A percentile compares a stretch with the other conserved stretches of the same genome.
These are phyloP conservation scores for Strigamia maritima DNA, from an alignment of 2,888 invertebrate genomes.

Conservation along the genomic window DNA sequence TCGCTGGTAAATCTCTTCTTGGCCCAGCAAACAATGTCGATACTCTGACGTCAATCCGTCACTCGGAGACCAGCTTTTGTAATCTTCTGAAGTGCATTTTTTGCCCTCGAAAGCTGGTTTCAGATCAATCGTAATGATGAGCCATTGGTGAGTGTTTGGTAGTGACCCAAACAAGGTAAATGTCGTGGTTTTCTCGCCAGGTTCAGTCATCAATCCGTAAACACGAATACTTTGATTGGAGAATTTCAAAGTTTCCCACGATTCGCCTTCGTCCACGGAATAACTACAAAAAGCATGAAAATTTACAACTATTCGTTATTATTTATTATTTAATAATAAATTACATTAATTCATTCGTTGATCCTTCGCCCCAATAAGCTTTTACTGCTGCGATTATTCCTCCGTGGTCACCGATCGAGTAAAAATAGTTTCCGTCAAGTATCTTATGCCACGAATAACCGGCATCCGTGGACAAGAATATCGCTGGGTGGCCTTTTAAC, in stretches of 20 bases:
- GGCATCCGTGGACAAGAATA: slow-evolving; percentile 76
- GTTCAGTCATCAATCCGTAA: slow-evolving; percentile 89
- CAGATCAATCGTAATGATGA: slow-evolving; percentile 72
- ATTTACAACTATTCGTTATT: too few relatives aligned
- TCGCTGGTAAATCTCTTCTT: slow-evolving; percentile 71
- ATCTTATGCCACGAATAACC: slow-evolving; percentile 75
- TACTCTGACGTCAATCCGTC: slow-evolving; percentile 49
- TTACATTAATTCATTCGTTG: slow-evolving; percentile 69
- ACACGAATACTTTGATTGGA: slow-evolving; percentile 71
- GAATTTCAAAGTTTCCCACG: slow-evolving; percentile 69
- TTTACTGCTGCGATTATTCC: slow-evolving; percentile 81
- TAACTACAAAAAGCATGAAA: slow-evolving; percentile 56
- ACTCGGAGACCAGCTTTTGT: slow-evolving; percentile 82
- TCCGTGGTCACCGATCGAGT: slow-evolving; percentile 87
- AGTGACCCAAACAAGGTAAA: slow-evolving; percentile 86
- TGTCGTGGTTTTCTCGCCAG: slow-evolving; percentile 86
- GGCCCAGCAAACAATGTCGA: slow-evolving; percentile 69
- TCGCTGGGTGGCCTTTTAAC: slow-evolving; percentile 59
- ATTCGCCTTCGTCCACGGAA: slow-evolving; percentile 80
- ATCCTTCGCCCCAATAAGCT: slow-evolving; percentile 70
- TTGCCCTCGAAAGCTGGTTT: slow-evolving; percentile 56
- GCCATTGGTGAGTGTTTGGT: slow-evolving; percentile 77
- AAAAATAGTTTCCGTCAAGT: slow-evolving; percentile 75
- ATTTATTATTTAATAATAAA: not conserved
- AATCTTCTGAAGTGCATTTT: slow-evolving; percentile 70